These are phyloP conservation scores for Leptinotarsa undecemlineata DNA, from an alignment of 1,140 invertebrate genomes.

Conservation along the genomic window DNA sequence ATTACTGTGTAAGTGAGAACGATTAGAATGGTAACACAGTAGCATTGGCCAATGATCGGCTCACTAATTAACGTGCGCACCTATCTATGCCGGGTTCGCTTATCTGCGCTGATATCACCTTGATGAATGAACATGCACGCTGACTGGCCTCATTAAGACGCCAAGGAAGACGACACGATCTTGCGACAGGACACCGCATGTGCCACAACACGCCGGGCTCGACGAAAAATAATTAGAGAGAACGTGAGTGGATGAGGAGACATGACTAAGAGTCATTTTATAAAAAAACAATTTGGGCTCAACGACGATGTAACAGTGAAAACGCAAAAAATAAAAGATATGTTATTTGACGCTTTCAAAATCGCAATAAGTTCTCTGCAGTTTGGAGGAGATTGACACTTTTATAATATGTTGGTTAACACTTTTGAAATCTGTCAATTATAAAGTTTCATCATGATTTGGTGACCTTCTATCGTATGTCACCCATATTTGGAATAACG, in stretches of 20 bases:
- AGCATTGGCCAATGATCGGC: slow-evolving; percentile 2
- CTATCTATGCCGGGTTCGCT: background rate
- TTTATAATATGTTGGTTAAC: no score
- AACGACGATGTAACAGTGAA: no score
- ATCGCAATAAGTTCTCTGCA: no score
- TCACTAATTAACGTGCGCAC: slow-evolving; percentile 7
- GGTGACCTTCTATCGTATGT: no score
- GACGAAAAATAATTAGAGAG: slow-evolving; percentile 3
- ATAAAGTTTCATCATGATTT: no score
- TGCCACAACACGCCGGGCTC: background rate
- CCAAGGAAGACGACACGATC: slow-evolving; percentile 7
- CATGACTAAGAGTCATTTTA: background rate
- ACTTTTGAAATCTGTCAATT: no score
- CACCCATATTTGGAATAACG: no score
- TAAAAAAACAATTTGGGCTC: background rate
- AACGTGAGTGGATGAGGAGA: background rate
- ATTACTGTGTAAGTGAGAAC: background rate
- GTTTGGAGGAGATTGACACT: no score
- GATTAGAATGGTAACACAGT: slow-evolving; percentile 8
- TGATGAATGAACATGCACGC: slow-evolving; percentile 7
- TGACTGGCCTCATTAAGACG: slow-evolving; percentile 7
- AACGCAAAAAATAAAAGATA: no score
- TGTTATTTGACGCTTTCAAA: no score
- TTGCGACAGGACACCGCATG: slow-evolving; percentile 7
- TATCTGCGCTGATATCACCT: slow-evolving; percentile 1